Conservation (phyloP, 2,113 vertebrate genomes). For the Cynopterus brachyotis region DNA sequence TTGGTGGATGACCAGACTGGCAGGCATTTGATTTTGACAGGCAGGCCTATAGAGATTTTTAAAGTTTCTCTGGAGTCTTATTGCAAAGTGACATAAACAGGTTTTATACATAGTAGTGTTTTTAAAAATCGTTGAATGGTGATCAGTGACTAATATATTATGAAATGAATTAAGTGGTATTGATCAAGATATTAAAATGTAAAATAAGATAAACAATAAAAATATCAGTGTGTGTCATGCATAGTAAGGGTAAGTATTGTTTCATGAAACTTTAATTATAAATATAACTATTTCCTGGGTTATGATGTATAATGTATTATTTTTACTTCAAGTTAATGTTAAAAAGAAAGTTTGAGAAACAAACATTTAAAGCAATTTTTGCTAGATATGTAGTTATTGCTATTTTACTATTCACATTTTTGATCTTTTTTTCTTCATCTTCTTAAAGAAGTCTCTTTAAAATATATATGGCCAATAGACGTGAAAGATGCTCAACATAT, state of each 20-base stretch:
- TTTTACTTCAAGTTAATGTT: neutral
- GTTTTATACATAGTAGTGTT: neutral
- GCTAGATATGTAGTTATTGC: too few species aligned
- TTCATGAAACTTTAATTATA: slow-evolving; percentile 38
- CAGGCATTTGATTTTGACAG: neutral
- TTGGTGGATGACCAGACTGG: neutral
- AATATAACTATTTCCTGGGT: neutral
- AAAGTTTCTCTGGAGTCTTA: neutral
- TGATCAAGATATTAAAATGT: slow-evolving; percentile 31
- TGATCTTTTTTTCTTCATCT: too few species aligned
- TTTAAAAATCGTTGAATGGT: neutral
- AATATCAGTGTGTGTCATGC: neutral
- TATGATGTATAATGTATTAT: neutral
- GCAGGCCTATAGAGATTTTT: neutral
- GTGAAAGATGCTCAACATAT: too few species aligned
- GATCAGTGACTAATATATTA: neutral
- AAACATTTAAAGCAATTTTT: too few species aligned
- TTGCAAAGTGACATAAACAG: neutral
- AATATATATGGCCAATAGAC: too few species aligned
- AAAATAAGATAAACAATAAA: slow-evolving; percentile 37
- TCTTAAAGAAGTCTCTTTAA: too few species aligned
- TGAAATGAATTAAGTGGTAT: neutral
- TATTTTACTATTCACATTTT: neutral
- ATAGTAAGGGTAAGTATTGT: neutral
- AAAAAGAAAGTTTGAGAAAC: slow-evolving; percentile 9